Base-by-base conservation (phyloP, 2,888 invertebrate genomes). In the Hermaeophaga mercurialis region DNA sequence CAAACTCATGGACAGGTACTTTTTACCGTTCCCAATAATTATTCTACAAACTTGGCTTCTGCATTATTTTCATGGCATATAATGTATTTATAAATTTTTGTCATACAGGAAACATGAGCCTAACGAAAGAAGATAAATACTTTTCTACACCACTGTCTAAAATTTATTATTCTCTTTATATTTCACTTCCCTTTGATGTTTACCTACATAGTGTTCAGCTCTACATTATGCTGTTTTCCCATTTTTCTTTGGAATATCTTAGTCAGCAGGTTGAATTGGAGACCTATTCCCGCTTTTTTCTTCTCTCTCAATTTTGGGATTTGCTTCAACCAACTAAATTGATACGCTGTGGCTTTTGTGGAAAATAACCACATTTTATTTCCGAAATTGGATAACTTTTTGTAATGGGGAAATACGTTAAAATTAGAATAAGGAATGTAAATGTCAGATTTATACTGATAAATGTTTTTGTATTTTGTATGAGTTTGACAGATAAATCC, bases 161-260 rank as follows among this genome's bases (percentile, higher is more conserved):
- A 71, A 74, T 74, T 73, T 73, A 73, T 72, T 73, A 74, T 73
- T 73, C 73, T 63, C 67, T 72, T 71, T 74, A 71, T 72, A 69
- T 71, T 64, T 68, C 64, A 57, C 64, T 63, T 68, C 66, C 65
- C 70, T 72, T 72, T 72, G 71, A 73, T 70, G 71, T 72, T 67
- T 67, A 70, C 70, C 69, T 69, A 68, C 62, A 59, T 57, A 60
- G 65, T 61, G 65, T 65, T 63, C 61, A 46, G 56, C 62, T 62
- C 57, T 53, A 50, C 59, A 54, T 59, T 56, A 58, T 61, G 41
- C 54, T 63, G 57, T 56, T 59, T 58, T 45, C 52, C 57, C 59
- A 58, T 63, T 62, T 60, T 64, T 63, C 62, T 58, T 61, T 53
- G 45, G 55, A 63, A 65, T 61, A 58, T 63, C 64, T 64, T 63